A percentile compares a stretch with the other conserved stretches of the same genome.
Evolutionary conservation across 2,888 invertebrate genomes (phyloP).

Genomic region (Epinotia bilunana): DNA sequence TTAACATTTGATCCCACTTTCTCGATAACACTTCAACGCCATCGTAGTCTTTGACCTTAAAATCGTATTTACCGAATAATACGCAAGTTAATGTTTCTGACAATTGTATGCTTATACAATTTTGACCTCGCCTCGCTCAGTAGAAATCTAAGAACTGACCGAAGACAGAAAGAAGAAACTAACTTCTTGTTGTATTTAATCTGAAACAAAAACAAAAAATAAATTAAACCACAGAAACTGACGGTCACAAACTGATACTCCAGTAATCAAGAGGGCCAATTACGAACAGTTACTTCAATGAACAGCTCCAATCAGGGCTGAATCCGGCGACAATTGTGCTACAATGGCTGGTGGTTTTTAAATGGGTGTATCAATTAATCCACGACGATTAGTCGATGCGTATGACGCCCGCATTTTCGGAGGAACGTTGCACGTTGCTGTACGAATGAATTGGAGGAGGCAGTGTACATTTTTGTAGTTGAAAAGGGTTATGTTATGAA

Average conservation of each 20-base stretch:
- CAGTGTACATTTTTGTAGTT: background rate
- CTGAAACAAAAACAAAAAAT: background rate
- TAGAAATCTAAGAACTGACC: too few species aligned
- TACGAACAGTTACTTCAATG: constrained; percentile 61
- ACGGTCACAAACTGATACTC: background rate
- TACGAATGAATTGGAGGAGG: constrained; percentile 45
- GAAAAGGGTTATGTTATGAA: background rate
- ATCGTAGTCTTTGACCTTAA: too few species aligned
- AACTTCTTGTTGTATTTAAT: background rate
- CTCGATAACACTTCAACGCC: too few species aligned
- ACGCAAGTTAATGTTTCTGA: too few species aligned
- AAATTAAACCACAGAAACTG: background rate
- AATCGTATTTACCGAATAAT: too few species aligned
- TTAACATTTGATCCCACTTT: too few species aligned
- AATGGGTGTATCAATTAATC: constrained; percentile 85
- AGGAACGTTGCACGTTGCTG: constrained; percentile 53
- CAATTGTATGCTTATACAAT: too few species aligned
- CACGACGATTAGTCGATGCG: constrained; percentile 76
- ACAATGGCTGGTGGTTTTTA: constrained; percentile 81
- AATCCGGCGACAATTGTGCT: constrained; percentile 74
- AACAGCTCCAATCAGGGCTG: constrained; percentile 74
- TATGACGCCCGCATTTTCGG: constrained; percentile 81
- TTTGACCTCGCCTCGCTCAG: too few species aligned
- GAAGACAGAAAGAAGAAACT: too few species aligned
- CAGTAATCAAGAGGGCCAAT: constrained; percentile 43